Percentiles rank a stretch among this genome's conserved stretches.
Evolutionary conservation across 2,888 invertebrate species (phyloP).

Genomic region (Tanypteryx hageni): DNA sequence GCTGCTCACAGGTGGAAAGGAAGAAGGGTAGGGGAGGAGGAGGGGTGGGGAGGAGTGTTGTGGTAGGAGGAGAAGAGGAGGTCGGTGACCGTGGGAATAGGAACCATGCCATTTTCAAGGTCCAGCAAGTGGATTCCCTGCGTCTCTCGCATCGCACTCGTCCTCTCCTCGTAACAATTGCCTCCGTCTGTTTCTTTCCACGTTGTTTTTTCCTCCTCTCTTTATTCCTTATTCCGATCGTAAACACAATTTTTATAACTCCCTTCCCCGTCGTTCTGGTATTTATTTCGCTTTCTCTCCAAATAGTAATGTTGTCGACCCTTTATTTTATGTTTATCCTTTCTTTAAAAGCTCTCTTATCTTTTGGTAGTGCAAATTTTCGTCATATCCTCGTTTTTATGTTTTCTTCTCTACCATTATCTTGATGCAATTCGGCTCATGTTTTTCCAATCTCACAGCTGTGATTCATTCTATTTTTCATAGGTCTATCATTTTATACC

Average conservation of each 20-base stretch:
- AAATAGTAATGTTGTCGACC: background rate
- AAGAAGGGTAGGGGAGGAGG: background rate
- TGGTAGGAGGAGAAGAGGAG: background rate
- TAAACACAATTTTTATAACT: too few species aligned
- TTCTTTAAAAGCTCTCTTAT: too few species aligned
- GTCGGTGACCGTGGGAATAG: constrained; percentile 54
- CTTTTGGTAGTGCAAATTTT: background rate
- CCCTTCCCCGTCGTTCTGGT: too few species aligned
- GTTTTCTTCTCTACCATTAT: too few species aligned
- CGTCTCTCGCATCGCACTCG: background rate
- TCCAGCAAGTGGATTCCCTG: background rate
- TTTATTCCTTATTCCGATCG: background rate
- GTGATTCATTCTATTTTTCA: too few species aligned
- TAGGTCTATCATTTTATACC: too few species aligned
- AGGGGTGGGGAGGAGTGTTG: background rate
- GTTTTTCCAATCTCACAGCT: too few species aligned
- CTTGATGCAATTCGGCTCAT: too few species aligned
- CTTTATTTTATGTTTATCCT: too few species aligned
- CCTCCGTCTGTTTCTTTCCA: background rate
- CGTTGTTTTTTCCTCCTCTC: background rate
- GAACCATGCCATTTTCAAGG: constrained; percentile 19
- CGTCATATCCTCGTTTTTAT: background rate
- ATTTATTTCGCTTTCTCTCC: background rate
- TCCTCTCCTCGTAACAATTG: background rate
- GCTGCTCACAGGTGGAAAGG: background rate